Evolutionary conservation across 1,140 invertebrate genomes (phyloP).

Genomic region (Calliopsis andreniformis): DNA sequence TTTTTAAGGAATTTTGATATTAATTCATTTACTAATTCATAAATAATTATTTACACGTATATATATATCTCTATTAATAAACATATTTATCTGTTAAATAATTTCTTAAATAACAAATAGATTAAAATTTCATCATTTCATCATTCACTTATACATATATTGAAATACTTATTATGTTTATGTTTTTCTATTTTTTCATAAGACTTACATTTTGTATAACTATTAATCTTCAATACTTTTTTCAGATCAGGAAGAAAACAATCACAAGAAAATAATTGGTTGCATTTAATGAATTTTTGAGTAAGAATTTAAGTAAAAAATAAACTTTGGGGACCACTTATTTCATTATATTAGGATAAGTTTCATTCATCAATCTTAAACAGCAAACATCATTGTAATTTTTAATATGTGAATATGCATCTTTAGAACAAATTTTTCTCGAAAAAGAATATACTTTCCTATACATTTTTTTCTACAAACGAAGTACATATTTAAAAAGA

Average conservation of each 20-base stretch:
- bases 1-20: no score
- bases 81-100: no score
- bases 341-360: background rate
- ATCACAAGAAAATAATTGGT: slow-evolving; percentile 16
- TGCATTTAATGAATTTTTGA: slow-evolving; percentile 1
- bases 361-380: slow-evolving; percentile 1
- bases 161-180: no score
- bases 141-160: no score
- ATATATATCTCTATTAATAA: no score
- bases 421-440: slow-evolving; percentile 1
- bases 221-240: no score
- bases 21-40: no score
- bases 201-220: no score
- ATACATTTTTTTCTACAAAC: no score
- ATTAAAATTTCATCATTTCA: no score
- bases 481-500: no score
- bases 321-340: background rate
- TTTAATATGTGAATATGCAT: background rate
- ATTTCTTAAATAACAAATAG: no score
- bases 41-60: background rate
- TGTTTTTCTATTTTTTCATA: background rate
- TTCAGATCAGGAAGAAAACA: slow-evolving; percentile 16
- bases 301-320: background rate
- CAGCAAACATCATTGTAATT: background rate
- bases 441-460: background rate